phyloP scores from a whole-genome alignment of 2,888 invertebrate genomes.

The Phoenoteleia sp. region DNA sequence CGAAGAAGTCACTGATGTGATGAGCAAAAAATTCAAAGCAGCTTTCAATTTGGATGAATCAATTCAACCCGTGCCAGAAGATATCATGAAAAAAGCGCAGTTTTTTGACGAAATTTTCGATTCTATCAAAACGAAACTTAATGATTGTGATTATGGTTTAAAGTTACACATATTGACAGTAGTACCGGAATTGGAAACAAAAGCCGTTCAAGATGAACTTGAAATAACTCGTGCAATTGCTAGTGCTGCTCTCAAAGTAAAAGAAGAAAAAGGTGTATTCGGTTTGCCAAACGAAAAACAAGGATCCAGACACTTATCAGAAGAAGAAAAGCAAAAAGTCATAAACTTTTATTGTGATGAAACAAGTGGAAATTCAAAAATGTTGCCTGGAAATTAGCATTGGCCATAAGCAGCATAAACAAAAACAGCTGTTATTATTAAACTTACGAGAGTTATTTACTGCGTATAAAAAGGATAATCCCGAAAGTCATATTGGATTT shows the following conservation, averaged over 20 bases:
- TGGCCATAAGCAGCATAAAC: neutral
- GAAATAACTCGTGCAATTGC: conserved; percentile 5
- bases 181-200: neutral
- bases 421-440: conserved; percentile 12
- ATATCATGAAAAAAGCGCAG: neutral
- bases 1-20: neutral
- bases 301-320: neutral
- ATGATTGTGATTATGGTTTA: neutral
- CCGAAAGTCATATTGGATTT: neutral
- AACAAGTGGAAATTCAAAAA: conserved; percentile 11
- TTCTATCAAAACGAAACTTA: neutral
- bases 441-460: neutral
- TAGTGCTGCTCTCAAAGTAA: neutral
- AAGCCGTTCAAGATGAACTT: neutral
- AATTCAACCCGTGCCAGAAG: neutral
- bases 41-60: neutral
- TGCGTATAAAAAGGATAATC: neutral
- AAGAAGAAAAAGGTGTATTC: neutral
- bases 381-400: conserved; percentile 6
- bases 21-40: neutral
- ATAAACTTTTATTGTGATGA: conserved; percentile 3
- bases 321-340: conserved; percentile 1
- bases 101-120: neutral
- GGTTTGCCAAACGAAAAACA: neutral
- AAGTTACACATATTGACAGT: conserved; percentile 1